Base-by-base conservation (phyloP, 2,113 vertebrate genomes). In the Edolisoma coerulescens region DNA sequence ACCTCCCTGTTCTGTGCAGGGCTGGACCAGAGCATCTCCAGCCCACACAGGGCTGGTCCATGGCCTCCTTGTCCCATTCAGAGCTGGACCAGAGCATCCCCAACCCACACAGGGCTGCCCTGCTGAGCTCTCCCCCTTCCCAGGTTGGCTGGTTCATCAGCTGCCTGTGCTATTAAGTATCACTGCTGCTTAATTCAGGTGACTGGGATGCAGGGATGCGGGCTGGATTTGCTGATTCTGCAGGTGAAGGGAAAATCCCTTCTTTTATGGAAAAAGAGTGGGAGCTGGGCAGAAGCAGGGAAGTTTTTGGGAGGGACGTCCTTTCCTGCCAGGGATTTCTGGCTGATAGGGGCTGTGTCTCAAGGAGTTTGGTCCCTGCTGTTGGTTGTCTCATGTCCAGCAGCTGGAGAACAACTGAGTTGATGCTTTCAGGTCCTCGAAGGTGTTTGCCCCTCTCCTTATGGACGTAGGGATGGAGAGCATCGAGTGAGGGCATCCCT, bases 401-500 rank as follows among this genome's bases (percentile, higher is more conserved):
- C 0, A 0, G 22, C 15, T 11, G 8, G 52, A 83, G 33, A 33
- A n/a, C 8, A 33, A 47, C 24, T 0, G 54, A 45, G 26, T 1
- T 16, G 45, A 4, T 78, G 56, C 13, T 87, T 73, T 52, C 33
- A 18, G 41, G 39, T 63, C 27, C 44, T 47, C 0, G 0, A 2
- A 35, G 57, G 44, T 0, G 0, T 63, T 88, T 61, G 2, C 28
- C 26, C 26, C 5, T 16, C 8, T 28, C 52, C 3, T 0, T 4
- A 0, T 2, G 37, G 65, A 10, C 20, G 14, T 2, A 13, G 67
- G 64, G n/a, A 45, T n/a, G 60, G 28, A 81, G 23, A 91, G 21
- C 73, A 75, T 30, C 68, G 15, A 47, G 28, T 0, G 8, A 57
- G 57, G 73, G 64, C 89, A 84, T 33, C 63, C 64, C 45, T 1